Conservation (phyloP, 2,113 vertebrate species). For the Prolemur simus region DNA sequence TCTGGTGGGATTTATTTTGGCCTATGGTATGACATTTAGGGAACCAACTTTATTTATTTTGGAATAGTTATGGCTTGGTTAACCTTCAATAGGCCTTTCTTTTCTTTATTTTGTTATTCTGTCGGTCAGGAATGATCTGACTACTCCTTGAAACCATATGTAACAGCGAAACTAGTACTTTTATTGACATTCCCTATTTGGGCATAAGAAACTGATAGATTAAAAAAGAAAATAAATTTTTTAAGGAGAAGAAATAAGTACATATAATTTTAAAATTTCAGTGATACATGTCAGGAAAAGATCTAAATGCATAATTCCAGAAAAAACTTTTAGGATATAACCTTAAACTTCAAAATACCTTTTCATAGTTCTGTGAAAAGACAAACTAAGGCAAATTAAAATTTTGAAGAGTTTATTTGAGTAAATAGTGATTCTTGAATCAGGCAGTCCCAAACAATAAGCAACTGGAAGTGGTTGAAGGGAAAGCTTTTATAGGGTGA, state of each 20-base stretch:
- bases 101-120: slow-evolving; percentile 53
- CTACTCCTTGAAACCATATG: background rate
- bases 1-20: slow-evolving; percentile 44
- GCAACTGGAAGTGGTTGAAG: background rate
- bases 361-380: background rate
- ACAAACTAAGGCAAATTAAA: background rate
- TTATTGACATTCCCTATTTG: background rate
- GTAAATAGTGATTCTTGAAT: background rate
- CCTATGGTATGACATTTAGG: background rate
- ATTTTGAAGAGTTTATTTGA: background rate
- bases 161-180: background rate
- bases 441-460: too few relatives aligned
- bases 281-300: background rate
- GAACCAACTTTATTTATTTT: slow-evolving; percentile 52
- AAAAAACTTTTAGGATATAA: background rate
- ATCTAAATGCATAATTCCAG: background rate
- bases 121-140: slow-evolving; percentile 10
- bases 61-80: slow-evolving; percentile 36
- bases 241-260: slow-evolving; percentile 11
- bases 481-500: background rate
- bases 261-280: background rate
- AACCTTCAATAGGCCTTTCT: background rate
- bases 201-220: background rate
- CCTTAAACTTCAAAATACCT: background rate
- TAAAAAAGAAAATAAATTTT: background rate